Base-by-base conservation (phyloP, 2,888 invertebrate genomes). In the Xestia ashworthii region DNA sequence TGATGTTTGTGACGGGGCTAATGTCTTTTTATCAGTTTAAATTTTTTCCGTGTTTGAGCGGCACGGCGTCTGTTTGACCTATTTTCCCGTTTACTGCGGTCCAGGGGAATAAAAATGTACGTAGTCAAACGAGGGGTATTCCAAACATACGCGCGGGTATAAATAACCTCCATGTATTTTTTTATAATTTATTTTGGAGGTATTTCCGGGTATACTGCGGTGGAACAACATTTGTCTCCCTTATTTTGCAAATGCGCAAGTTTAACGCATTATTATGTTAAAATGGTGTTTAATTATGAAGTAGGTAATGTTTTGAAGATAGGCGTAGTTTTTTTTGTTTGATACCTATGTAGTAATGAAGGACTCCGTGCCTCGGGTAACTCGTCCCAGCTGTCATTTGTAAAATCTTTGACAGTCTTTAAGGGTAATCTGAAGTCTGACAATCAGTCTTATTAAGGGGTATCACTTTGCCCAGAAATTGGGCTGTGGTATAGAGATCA, bases 11-110 rank as follows among this genome's bases (percentile, higher is more conserved):
- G 94, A 94, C 92, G 92, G 90, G 87, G 89, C 93, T 94, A 94
- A 93, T 94, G 91, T 91, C 91, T 94, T 94, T 94, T 94, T 93
- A 92, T 93, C 92, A 93, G 92, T 93, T 94, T 93, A 92, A 93
- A 92, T 94, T 94, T 93, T 93, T 89, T 74, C 81, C 78, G 74
- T 76, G 76, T 81, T 71, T 74, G 64, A 71, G 78, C 78, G 67
- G 66, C 76, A 64, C 70, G 67, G 72, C 80, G 55, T 46, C 65
- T 77, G 82, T 88, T 81, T 90, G 90, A 91, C 90, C 90, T 91
- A 91, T 89, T 89, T 90, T 81, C 74, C 67, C 66, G 80, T 44
- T 71, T 81, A 75, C 74, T 76, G 81, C 78, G 87, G 82, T 83
- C 76, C 73, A 76, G 72, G 71, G 83, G 86, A 86, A 84, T 85